phyloP scores from a whole-genome alignment of 2,113 vertebrate genomes.

The Barnardius zonarius region DNA sequence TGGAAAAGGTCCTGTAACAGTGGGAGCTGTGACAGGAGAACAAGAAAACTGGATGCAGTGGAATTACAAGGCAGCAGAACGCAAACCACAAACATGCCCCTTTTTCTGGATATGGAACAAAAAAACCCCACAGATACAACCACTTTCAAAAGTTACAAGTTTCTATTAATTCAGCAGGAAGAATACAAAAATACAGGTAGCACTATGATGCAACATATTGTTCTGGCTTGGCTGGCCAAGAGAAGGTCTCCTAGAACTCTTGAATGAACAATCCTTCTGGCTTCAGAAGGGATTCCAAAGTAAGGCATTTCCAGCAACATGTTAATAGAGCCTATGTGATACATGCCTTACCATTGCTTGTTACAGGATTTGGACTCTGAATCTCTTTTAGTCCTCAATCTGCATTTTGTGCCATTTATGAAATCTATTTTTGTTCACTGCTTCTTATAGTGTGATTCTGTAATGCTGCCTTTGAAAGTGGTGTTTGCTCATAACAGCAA shows the following conservation, averaged over 20 bases:
- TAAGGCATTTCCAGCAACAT: background rate
- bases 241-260: background rate
- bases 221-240: background rate
- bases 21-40: background rate
- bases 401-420: background rate
- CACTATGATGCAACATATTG: background rate
- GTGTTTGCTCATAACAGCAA: background rate
- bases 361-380: background rate
- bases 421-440: background rate
- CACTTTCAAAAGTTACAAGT: background rate
- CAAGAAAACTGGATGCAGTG: background rate
- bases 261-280: too few species aligned
- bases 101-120: background rate
- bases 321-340: background rate
- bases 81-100: fast-evolving
- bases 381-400: background rate
- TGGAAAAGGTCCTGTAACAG: background rate
- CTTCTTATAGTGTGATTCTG: background rate
- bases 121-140: background rate
- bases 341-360: background rate
- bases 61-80: background rate
- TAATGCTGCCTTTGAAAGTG: background rate
- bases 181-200: background rate
- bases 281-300: background rate
- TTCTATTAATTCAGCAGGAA: background rate